A percentile compares a stretch with the other conserved stretches of the same genome.
Evolutionary conservation across 2,113 vertebrate species (phyloP).

Genomic region (Ammodytes marinus): DNA sequence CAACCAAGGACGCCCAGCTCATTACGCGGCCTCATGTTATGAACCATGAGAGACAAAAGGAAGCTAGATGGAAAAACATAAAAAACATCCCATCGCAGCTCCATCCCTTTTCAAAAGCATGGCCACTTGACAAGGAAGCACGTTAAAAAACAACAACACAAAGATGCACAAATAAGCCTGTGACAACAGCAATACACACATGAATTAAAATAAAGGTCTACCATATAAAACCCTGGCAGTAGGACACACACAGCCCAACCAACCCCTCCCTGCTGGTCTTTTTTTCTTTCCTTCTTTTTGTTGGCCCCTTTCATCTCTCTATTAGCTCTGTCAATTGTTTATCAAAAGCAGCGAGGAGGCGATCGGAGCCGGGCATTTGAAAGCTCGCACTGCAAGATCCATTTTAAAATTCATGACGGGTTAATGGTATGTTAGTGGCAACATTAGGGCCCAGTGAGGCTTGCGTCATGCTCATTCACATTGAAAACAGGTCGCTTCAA

Average conservation of each 20-base stretch:
- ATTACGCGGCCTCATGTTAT: constrained; percentile 55
- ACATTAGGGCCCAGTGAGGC: constrained; percentile 75
- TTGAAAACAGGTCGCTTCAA: constrained; percentile 85
- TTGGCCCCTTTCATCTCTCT: constrained; percentile 80
- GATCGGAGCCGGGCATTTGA: constrained; percentile 74
- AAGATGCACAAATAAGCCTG: constrained; percentile 14
- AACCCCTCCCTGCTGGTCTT: constrained; percentile 12
- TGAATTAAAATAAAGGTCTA: constrained; percentile 45
- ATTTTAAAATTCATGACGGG: constrained; percentile 86
- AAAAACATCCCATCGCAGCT: constrained; percentile 32
- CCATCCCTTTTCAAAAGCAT: constrained; percentile 49
- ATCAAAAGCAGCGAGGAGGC: constrained; percentile 81
- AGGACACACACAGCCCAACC: constrained; percentile 43
- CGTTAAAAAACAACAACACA: not conserved
- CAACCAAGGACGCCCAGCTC: constrained; percentile 63
- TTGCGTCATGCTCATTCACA: constrained; percentile 76
- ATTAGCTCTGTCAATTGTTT: constrained; percentile 86
- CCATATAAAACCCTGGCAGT: constrained; percentile 56
- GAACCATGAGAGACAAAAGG: constrained; percentile 67
- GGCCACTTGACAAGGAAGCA: constrained; percentile 48
- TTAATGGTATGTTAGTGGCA: constrained; percentile 87
- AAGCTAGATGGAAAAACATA: constrained; percentile 54
- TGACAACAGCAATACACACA: constrained; percentile 13
- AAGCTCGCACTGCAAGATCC: constrained; percentile 71
- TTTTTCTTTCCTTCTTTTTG: constrained; percentile 37